phyloP scores from a whole-genome alignment of 1,140 invertebrate species.

The Drosophila sproati region DNA sequence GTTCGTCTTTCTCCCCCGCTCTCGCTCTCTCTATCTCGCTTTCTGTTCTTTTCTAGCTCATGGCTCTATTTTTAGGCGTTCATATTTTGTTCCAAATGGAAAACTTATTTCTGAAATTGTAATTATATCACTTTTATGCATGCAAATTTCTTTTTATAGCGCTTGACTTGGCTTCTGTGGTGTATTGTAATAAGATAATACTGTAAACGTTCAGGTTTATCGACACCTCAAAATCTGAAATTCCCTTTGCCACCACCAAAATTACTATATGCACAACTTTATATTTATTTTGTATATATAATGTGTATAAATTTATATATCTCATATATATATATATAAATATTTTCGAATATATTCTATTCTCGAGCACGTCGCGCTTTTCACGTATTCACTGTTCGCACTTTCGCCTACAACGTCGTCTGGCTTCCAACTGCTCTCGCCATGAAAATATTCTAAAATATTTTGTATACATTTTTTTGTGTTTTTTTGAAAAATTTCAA shows the following conservation, averaged over 20 bases:
- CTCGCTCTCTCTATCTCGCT: not conserved
- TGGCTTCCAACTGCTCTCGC: conserved; percentile 55
- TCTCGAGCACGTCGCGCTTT: conserved; percentile 23
- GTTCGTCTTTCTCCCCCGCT: not conserved
- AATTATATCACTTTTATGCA: conserved; percentile 71
- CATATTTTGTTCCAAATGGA: conserved; percentile 60
- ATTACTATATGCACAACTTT: conserved; percentile 1
- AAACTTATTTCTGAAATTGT: conserved; percentile 41
- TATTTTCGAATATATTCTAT: conserved; percentile 16
- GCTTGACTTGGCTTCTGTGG: not conserved
- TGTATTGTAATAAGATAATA: not conserved
- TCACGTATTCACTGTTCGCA: conserved; percentile 33
- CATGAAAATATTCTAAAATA: conserved; percentile 43
- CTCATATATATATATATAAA: conserved; percentile 7
- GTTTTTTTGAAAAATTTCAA: not conserved
- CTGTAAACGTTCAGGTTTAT: not conserved
- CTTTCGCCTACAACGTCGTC: conserved; percentile 55
- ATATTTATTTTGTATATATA: conserved; percentile 27
- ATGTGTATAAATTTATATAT: conserved; percentile 9
- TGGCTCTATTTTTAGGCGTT: conserved; percentile 68
- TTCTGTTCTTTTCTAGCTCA: conserved; percentile 26
- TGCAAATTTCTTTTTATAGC: conserved; percentile 43
- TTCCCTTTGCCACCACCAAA: not conserved
- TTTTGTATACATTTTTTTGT: conserved; percentile 42
- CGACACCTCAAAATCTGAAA: not conserved